phyloP scores from a whole-genome alignment of 2,113 vertebrate species.

The Platanista minor region DNA sequence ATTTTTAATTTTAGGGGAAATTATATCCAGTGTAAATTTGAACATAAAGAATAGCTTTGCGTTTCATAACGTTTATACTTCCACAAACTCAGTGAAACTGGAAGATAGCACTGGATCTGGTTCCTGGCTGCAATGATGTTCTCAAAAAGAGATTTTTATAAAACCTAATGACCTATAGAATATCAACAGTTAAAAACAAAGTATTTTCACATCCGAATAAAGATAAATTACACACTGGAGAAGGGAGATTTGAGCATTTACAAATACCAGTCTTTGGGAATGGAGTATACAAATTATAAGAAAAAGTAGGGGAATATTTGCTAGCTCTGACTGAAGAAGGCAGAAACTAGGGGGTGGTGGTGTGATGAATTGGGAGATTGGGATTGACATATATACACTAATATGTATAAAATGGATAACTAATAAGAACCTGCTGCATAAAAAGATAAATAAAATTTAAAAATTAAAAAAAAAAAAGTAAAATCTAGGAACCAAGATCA shows the following conservation, averaged over 20 bases:
- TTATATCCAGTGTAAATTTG: background rate
- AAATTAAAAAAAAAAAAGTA: background rate
- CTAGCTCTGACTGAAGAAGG: background rate
- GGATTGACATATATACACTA: too few relatives aligned
- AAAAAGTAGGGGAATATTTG: background rate
- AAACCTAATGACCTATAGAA: background rate
- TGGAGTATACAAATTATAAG: background rate
- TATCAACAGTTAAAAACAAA: background rate
- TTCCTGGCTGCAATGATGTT: background rate
- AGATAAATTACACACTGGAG: background rate
- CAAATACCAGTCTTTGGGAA: background rate
- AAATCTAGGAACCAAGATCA: background rate
- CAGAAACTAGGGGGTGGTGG: background rate
- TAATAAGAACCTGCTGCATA: too few relatives aligned
- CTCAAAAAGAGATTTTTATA: background rate
- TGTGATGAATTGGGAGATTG: too few relatives aligned
- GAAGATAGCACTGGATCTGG: background rate
- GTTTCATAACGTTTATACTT: constrained; percentile 13
- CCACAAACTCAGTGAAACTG: background rate
- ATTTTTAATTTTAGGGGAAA: background rate
- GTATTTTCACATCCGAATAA: background rate
- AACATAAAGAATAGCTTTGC: background rate
- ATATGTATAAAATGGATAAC: too few relatives aligned
- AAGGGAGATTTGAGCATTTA: background rate
- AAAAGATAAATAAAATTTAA: too few relatives aligned